Base-by-base conservation (phyloP, 1,140 invertebrate genomes). In the Polypedilum vanderplanki region DNA sequence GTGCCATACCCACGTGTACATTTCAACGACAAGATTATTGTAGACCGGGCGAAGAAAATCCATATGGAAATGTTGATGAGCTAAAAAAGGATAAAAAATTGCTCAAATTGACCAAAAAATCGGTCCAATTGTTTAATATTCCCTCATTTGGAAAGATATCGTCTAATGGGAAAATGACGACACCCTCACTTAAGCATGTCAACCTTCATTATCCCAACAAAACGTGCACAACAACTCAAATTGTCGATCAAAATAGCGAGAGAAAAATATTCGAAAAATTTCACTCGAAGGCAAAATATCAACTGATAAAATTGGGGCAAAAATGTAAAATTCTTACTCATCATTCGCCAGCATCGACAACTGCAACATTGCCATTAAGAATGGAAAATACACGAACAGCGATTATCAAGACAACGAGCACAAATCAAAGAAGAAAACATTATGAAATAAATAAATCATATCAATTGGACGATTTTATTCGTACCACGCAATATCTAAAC, bases 21-120 rank as follows among this genome's bases (percentile, higher is more conserved):
- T 75, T 75, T 33, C 67, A 75, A 73, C 24, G 75, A 22, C 75
- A 75, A 46, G 75, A 75, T 46, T 75, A 75, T 57, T 18, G 22
- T 40, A 46, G 70, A 24, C 75, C 75, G 20, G 75, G 40, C 33
- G 67, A 75, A 24, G 64, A 70, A 20, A 18, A 70, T 70, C 18
- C 17, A 70, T 70, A 22, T 70, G 65, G 9, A 20, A 70, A 10
- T n/a, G 7, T 18, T 20, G 17, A 70, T 70, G 65, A 18, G 9
- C 65, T 9, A 18, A 70, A 70, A 20, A 18, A 18, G 15, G 65
- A 70, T 22, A 70, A 70, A 70, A 70, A 70, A 22, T 22, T 70
- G 3, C 20, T 70, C 5, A 70, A 70, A 70, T 70, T 70, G 17
- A 70, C 17, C 4, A 70, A 70, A 20, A 70, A 70, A 20, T 70